Evolutionary conservation across 2,888 invertebrate species (phyloP), one percentile per base, ranked within the genome.

Genomic region (Falcaria lacertinaria): DNA sequence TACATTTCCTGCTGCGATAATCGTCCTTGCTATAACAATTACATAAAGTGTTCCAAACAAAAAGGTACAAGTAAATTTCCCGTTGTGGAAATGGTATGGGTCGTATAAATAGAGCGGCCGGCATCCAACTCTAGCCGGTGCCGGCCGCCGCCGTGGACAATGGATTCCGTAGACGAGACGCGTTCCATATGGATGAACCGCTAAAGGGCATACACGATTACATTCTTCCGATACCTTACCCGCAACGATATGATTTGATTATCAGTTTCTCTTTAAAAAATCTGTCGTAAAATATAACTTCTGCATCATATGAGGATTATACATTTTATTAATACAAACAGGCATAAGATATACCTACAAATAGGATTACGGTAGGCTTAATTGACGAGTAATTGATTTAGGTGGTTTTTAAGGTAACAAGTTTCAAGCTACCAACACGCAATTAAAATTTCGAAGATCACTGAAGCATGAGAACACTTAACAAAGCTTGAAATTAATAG

Each of bases 141-240:
- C 64, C 58, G 65, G 54, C 57, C 69, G 54, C 57, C 69, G 64
- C 60, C 74, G 72, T 78, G 84, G 85, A 86, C 87, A 85, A 85
- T 84, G 80, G 83, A 85, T 82, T 82, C 83, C 80, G 72, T 74
- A 80, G 81, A 78, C 80, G 72, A 81, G 82, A 75, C 80, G 69
- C 74, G 83, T 80, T 86, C 82, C 85, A 85, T 88, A 86, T 86
- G 86, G 84, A 84, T 84, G 80, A 77, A 70, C 78, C 65, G 68
- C 67, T 74, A 81, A 81, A 84, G 84, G 77, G 78, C 73, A 80
- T 61, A 66, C 64, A 62, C 60, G 66, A 74, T 69, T 63, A 54
- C 64, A 61, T 66, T 68, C 65, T 58, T 66, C 73, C 62, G 59
- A 54, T 60, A 54, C 39, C 47, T 45, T 59, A 57, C 55, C 58